Evolutionary conservation across 2,113 vertebrate genomes (phyloP), one percentile per base, ranked within the genome.

Genomic region (Euleptes europaea): DNA sequence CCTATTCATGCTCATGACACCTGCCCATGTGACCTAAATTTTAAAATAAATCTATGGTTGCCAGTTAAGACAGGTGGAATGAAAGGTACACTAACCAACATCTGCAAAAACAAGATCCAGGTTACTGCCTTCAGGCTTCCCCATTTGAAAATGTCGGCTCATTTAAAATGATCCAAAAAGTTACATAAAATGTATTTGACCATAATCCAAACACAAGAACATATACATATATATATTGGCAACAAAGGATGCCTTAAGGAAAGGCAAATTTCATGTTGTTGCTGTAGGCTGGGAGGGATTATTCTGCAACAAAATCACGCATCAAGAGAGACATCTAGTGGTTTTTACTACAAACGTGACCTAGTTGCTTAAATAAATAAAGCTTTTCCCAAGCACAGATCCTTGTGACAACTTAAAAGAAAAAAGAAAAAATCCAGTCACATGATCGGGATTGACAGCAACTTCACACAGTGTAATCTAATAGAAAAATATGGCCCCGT

Each of bases 311-410:
- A 69, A 77, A 78, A 57, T 4, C 40, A 76, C n/a, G 93, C 84
- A 93, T 86, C 91, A 91, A 91, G 0, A 80, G 63, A 91, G 94
- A 94, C 94, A 94, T 86, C 94, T 93, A 35, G 90, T 92, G 94
- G 93, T 4, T 35, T 71, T 82, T 33, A 78, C 42, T 72, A 23
- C 11, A 72, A 51, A 83, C 38, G 26, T 65, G 74, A 65, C 35
- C 49, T 26, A 80, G n/a, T 47, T 65, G 21, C n/a, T 66, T 70
- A 35, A 17, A 79, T 60, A 72, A 33, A 47, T 19, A 81, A 33
- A 17, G 60, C 21, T 1, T 77, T 76, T 26, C 54, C 23, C 5
- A 75, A 66, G 10, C 14, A 28, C 12, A 57, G 21, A 81, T 28
- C 69, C 42, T 51, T 23, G 5, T 31, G 42, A 47, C 28, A 19